phyloP scores from a whole-genome alignment of 2,888 invertebrate species.

The Pseudeuparius sepicola region DNA sequence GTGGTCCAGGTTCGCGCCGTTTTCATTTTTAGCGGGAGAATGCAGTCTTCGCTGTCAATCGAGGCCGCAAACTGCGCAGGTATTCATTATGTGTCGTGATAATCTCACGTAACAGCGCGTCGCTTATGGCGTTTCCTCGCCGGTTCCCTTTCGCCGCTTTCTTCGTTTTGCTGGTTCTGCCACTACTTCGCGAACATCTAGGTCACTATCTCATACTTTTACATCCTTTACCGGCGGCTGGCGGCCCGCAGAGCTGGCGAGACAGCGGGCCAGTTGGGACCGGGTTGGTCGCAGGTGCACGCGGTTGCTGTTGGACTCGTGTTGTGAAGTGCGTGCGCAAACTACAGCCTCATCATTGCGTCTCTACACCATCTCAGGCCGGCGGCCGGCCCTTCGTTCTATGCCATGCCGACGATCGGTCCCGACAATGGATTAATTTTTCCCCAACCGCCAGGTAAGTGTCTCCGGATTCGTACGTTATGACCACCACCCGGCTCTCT shows the following conservation, averaged over 20 bases:
- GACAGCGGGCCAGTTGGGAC: no score
- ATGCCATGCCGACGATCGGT: conserved; percentile 35
- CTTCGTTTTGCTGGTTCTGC: conserved; percentile 34
- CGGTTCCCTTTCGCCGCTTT: conserved; percentile 41
- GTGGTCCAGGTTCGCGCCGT: no score
- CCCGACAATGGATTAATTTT: conserved; percentile 39
- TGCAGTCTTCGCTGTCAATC: conserved; percentile 34
- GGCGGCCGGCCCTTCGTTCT: conserved; percentile 24
- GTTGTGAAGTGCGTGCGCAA: conserved; percentile 24
- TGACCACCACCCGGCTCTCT: no score
- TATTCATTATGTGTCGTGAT: conserved; percentile 38
- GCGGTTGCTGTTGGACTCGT: conserved; percentile 27
- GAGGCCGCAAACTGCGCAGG: conserved; percentile 38
- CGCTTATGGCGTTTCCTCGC: conserved; percentile 39
- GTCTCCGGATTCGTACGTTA: no score
- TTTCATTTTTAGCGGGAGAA: conserved; percentile 39
- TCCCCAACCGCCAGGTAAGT: conserved; percentile 36
- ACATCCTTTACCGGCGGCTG: conserved; percentile 32
- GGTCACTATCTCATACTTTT: conserved; percentile 42
- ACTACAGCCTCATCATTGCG: conserved; percentile 32
- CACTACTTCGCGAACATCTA: conserved; percentile 40
- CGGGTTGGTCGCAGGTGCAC: conserved; percentile 22
- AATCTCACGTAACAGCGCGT: conserved; percentile 41
- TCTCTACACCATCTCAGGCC: conserved; percentile 30
- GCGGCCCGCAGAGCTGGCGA: no score